These are phyloP conservation scores for Dicentrarchus labrax DNA, from an alignment of 2,113 vertebrate species.

Conservation along the genomic window DNA sequence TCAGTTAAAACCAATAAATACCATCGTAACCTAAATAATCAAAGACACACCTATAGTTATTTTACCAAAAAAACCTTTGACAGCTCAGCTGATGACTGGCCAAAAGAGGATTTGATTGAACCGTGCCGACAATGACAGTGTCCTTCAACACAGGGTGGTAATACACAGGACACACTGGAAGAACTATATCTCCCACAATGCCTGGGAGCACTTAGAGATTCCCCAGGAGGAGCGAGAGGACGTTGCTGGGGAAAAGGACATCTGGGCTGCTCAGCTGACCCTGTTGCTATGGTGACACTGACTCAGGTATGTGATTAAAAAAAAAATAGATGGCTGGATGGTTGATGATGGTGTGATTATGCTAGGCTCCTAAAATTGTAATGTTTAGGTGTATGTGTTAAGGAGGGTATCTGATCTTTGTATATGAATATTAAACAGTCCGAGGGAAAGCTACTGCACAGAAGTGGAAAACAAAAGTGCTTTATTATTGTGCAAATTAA, in stretches of 20 bases:
- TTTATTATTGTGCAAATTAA: background rate
- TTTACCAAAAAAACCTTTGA: background rate
- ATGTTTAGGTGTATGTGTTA: background rate
- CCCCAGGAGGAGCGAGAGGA: background rate
- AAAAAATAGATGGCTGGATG: background rate
- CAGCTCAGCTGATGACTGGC: background rate
- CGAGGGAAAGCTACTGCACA: background rate
- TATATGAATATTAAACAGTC: background rate
- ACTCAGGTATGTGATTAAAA: background rate
- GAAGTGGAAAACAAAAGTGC: background rate
- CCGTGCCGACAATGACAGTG: background rate
- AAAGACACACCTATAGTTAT: background rate
- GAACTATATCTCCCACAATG: constrained; percentile 29
- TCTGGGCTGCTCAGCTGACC: constrained; percentile 28
- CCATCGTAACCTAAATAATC: background rate
- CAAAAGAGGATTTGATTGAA: background rate
- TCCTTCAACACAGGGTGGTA: background rate
- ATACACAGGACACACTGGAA: background rate
- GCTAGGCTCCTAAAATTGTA: background rate
- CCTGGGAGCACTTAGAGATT: background rate
- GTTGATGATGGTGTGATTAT: background rate
- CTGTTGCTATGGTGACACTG: constrained; percentile 25
- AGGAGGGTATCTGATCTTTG: background rate
- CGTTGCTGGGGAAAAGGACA: constrained; percentile 27
- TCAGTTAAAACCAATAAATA: background rate